These are phyloP conservation scores for Phasia obesa DNA, from an alignment of 2,888 invertebrate genomes.

Conservation along the genomic window DNA sequence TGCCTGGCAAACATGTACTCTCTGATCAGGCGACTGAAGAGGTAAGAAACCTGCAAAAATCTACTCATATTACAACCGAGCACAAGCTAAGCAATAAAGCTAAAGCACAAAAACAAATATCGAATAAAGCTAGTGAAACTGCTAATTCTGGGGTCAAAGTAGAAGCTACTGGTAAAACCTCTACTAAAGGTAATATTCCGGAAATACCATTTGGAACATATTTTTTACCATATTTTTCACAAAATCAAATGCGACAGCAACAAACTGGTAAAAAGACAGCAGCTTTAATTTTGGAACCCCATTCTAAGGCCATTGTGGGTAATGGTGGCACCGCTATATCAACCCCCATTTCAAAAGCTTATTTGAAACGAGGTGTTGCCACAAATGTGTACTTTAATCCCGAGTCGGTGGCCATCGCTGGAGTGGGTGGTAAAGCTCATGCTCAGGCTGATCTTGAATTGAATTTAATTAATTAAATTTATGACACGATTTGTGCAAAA, in stretches of 20 bases:
- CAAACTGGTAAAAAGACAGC: constrained; percentile 72
- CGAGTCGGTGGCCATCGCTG: constrained; percentile 87
- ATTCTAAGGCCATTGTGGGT: constrained; percentile 87
- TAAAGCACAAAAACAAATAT: constrained; percentile 40
- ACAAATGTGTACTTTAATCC: constrained; percentile 87
- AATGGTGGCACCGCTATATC: constrained; percentile 87
- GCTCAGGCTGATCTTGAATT: constrained; percentile 88
- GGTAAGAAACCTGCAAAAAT: neutral
- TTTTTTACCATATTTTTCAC: constrained; percentile 78
- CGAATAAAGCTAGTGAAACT: constrained; percentile 63
- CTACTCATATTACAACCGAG: neutral
- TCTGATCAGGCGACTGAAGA: constrained; percentile 70
- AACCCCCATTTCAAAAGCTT: constrained; percentile 87
- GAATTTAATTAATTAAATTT: constrained; percentile 80
- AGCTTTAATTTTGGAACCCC: constrained; percentile 85
- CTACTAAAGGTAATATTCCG: constrained; percentile 78
- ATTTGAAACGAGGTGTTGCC: constrained; percentile 85
- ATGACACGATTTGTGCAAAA: constrained; percentile 8
- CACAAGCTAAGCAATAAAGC: constrained; percentile 3
- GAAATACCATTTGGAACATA: constrained; percentile 79
- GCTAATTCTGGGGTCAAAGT: constrained; percentile 73
- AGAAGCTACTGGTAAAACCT: constrained; percentile 79
- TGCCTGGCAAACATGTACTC: constrained; percentile 77
- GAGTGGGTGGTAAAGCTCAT: constrained; percentile 89
- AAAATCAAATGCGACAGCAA: constrained; percentile 65